A percentile compares a stretch with the other conserved stretches of the same genome.
These are phyloP conservation scores for Lumbricus terrestris DNA, from an alignment of 2,888 invertebrate species.

Conservation along the genomic window DNA sequence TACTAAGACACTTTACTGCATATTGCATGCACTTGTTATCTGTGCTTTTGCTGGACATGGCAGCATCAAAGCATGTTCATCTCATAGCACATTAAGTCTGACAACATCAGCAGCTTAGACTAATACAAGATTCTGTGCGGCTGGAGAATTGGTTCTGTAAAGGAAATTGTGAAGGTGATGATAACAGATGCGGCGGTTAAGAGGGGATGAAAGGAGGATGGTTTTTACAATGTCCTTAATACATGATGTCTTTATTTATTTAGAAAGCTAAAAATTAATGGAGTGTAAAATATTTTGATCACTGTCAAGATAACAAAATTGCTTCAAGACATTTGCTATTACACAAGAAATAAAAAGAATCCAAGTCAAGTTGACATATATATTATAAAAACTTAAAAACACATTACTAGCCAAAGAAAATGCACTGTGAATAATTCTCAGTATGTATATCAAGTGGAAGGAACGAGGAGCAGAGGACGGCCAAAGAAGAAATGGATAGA, in stretches of 20 bases:
- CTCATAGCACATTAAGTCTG: neutral
- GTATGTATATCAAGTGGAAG: too few relatives aligned
- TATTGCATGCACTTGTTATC: too few relatives aligned
- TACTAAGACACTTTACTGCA: too few relatives aligned
- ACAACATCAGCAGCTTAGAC: neutral
- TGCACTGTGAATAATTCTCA: neutral
- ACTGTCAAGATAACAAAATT: neutral
- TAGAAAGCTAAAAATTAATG: neutral
- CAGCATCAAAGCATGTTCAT: neutral
- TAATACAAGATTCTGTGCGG: neutral
- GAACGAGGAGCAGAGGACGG: too few relatives aligned
- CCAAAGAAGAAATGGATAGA: too few relatives aligned
- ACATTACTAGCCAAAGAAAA: neutral
- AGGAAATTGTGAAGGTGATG: neutral
- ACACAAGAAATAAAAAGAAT: neutral
- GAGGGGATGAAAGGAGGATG: too few relatives aligned
- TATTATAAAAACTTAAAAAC: neutral
- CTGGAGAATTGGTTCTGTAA: neutral
- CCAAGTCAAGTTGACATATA: neutral
- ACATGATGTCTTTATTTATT: too few relatives aligned
- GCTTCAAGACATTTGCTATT: neutral
- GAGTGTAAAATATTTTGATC: neutral
- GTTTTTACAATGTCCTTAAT: too few relatives aligned
- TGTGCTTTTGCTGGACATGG: neutral
- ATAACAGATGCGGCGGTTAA: too few relatives aligned